phyloP scores from a whole-genome alignment of 2,797 vertebrate genomes.

The Centroberyx gerrardi region DNA sequence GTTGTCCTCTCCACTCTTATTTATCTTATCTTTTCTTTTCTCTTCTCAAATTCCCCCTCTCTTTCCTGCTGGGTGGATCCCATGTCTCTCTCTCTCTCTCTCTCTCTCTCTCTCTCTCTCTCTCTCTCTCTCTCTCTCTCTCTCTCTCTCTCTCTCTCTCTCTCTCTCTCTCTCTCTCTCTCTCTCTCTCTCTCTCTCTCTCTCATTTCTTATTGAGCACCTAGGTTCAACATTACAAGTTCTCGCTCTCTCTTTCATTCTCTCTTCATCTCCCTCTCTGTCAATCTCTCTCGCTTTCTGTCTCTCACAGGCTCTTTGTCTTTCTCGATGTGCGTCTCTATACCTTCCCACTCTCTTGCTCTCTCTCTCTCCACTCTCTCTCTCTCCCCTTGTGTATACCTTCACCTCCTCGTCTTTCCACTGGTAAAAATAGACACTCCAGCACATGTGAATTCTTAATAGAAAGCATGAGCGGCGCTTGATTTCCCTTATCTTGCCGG shows the following conservation, averaged over 20 bases:
- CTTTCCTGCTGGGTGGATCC: slow-evolving; percentile 30
- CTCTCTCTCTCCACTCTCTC: slow-evolving; percentile 7
- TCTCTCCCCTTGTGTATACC: slow-evolving; percentile 10
- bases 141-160: too few relatives aligned
- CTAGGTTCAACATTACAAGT: too few relatives aligned
- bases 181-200: background rate
- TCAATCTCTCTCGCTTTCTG: slow-evolving; percentile 1
- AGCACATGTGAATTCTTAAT: slow-evolving; percentile 8
- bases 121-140: background rate
- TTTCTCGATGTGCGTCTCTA: slow-evolving; percentile 6
- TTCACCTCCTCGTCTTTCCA: slow-evolving; percentile 21
- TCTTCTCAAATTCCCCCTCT: slow-evolving; percentile 30
- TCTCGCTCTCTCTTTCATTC: slow-evolving; percentile 1
- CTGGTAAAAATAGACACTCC: slow-evolving; percentile 49
- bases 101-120: background rate
- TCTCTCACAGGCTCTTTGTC: slow-evolving; percentile 18
- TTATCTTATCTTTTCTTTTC: background rate
- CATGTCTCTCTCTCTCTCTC: too few relatives aligned
- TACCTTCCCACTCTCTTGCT: background rate
- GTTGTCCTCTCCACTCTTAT: slow-evolving; percentile 11
- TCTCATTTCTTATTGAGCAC: background rate
- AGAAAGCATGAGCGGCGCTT: background rate
- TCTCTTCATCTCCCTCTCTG: slow-evolving; percentile 21
- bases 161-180: slow-evolving; percentile 28
- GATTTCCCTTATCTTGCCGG: background rate